Evolutionary conservation across 2,888 invertebrate species (phyloP).

Genomic region (Sepiola atlantica): DNA sequence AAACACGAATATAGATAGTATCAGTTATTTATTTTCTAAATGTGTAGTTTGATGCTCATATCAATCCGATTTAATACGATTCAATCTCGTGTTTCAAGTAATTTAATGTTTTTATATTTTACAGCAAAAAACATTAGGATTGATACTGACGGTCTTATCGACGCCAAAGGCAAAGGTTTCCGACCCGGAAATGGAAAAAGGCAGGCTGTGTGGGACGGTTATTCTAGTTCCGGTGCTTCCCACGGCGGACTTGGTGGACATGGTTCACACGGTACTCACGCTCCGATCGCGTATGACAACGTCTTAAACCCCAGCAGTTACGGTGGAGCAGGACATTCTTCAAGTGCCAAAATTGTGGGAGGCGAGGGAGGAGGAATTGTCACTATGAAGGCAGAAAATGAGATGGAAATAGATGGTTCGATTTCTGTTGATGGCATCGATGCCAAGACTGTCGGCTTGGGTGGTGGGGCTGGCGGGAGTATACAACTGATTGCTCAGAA

Average conservation of each 20-base stretch:
- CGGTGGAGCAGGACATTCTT: conserved; percentile 59
- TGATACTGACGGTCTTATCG: conserved; percentile 62
- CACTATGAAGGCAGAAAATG: conserved; percentile 54
- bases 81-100: neutral
- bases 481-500: conserved; percentile 53
- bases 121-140: conserved; percentile 63
- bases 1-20: too few species aligned
- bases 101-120: conserved; percentile 41
- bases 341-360: conserved; percentile 42
- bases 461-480: conserved; percentile 64
- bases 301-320: conserved; percentile 54
- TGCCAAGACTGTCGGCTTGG: conserved; percentile 54
- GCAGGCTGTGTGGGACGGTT: conserved; percentile 52
- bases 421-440: conserved; percentile 57
- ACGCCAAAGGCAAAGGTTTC: conserved; percentile 57
- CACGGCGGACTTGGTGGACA: conserved; percentile 64
- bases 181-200: conserved; percentile 54
- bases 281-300: conserved; percentile 56
- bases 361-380: conserved; percentile 62
- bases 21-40: too few species aligned
- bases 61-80: too few species aligned
- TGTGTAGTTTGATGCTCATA: too few species aligned
- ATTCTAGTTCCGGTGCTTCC: conserved; percentile 61
- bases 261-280: conserved; percentile 52
- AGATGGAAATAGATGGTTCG: conserved; percentile 60